Base-by-base conservation (phyloP, 2,113 vertebrate species). In the Bufo gargarizans region DNA sequence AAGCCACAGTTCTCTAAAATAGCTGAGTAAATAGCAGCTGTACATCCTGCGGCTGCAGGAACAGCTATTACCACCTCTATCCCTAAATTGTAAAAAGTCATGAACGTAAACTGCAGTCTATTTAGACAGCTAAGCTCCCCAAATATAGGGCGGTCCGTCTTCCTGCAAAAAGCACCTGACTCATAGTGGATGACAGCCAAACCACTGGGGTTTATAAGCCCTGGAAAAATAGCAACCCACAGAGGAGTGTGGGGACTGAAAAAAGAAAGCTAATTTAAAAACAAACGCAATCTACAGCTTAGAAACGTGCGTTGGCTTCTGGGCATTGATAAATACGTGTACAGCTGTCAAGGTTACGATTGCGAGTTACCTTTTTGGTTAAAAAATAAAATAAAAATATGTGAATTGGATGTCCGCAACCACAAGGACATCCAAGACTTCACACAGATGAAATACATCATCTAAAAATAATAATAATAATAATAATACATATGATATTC, bases 21-120 rank as follows among this genome's bases (percentile, higher is more conserved):
- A 59, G 53, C 77, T 81, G 20, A 59, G 78, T 59, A 43, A 81
- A 81, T 61, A 69, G 47, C 81, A 53, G 63, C 81, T 50, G 81
- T 53, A 63, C 9, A 9, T 47, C 2, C 80, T 65, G 59, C 13
- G 63, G 81, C 22, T 61, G 16, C 11, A 61, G 9, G 33, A 22
- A 43, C 19, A 19, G 3, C 81, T 12, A 5, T 82, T 9, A n/a
- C 61, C 16, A 65, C 81, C 47, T 50, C 19, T 7, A n/a, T 13
- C 16, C 7, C 17, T 12, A 49, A 65, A 82, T 17, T 16, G 19
- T 22, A 69, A 67, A 69, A 13, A 83, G 7, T 45, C 81, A 45
- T 22, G 9, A 53, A 69, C 69, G 8, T 33, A 69, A 83, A 69
- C 81, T 50, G 3, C 22, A 12, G 10, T 50, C 81, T 83, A 22